Evolutionary conservation across 2,888 invertebrate species (phyloP).

Genomic region (Monoplex corrugatus): DNA sequence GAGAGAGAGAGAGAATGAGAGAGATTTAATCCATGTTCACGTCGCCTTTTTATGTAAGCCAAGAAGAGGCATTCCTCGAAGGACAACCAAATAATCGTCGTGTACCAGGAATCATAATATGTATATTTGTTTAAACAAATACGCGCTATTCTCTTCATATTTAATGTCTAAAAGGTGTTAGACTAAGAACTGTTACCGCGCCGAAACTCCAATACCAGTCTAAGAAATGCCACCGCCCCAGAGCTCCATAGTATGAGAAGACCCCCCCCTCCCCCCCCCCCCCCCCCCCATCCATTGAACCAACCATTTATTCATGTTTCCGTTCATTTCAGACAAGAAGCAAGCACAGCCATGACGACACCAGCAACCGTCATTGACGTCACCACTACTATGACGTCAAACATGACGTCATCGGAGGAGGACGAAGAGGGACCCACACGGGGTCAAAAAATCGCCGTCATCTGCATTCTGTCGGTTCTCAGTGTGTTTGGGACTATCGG

Average conservation of each 20-base stretch:
- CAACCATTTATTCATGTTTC: not conserved
- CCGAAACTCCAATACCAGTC: too few species aligned
- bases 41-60: too few species aligned
- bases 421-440: not conserved
- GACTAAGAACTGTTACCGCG: too few species aligned
- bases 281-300: not conserved
- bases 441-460: slow-evolving; percentile 56
- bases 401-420: not conserved
- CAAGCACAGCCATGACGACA: not conserved
- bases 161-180: too few species aligned
- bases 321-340: not conserved
- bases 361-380: not conserved
- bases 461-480: slow-evolving; percentile 72
- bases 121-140: too few species aligned
- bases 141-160: too few species aligned
- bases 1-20: too few species aligned
- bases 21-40: too few species aligned
- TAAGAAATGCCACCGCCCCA: not conserved
- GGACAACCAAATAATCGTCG: too few species aligned
- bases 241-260: too few species aligned
- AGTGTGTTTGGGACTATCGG: slow-evolving; percentile 76
- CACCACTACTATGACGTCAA: not conserved
- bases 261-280: not conserved
- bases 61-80: too few species aligned
- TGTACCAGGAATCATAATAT: too few species aligned